phyloP scores from a whole-genome alignment of 2,797 vertebrate species.

The Cynopterus sphinx region DNA sequence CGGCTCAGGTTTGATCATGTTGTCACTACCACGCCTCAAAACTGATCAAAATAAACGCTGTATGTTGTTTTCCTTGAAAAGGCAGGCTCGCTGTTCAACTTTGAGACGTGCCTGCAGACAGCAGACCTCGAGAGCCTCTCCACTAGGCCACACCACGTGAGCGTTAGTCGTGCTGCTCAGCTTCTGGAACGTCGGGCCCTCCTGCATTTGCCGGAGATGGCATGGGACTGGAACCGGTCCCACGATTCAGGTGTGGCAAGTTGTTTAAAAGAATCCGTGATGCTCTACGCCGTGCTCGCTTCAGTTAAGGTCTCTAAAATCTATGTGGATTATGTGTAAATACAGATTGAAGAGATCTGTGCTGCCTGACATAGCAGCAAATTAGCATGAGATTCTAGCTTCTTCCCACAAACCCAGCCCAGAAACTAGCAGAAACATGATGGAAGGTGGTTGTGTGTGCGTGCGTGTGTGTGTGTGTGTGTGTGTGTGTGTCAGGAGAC shows the following conservation, averaged over 20 bases:
- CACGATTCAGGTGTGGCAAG: neutral
- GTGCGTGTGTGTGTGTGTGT: neutral
- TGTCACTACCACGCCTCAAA: neutral
- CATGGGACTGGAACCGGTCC: neutral
- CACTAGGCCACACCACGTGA: neutral
- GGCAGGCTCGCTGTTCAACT: neutral
- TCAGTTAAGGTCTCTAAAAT: neutral
- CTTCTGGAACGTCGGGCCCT: neutral
- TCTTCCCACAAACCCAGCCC: neutral
- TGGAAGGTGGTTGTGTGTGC: neutral
- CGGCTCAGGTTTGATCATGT: neutral
- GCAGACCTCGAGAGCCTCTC: neutral
- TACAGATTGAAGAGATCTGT: neutral
- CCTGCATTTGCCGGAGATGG: neutral
- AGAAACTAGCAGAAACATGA: neutral
- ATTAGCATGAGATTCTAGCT: neutral
- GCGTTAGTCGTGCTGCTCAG: neutral
- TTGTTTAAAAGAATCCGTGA: neutral
- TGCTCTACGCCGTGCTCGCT: neutral
- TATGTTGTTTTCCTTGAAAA: neutral
- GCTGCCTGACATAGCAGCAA: neutral
- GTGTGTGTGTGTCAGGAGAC: neutral
- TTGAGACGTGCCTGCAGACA: neutral
- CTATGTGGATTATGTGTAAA: neutral
- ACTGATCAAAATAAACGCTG: neutral